A percentile compares a stretch with the other conserved stretches of the same genome.
Conservation (phyloP, 1,140 invertebrate genomes). For the Hyphantria cunea region DNA sequence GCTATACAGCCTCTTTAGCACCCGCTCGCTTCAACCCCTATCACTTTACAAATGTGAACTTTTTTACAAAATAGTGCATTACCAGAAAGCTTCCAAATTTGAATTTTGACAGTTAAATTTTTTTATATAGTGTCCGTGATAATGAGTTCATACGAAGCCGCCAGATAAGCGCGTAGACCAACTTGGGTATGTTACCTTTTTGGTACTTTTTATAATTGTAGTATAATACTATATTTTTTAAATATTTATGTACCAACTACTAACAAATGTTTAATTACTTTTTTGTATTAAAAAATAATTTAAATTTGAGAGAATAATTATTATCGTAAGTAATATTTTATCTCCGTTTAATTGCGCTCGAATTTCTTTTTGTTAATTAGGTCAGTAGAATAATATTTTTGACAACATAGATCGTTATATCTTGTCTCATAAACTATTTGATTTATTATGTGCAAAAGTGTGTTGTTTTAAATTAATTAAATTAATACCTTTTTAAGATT, state of each 20-base stretch:
- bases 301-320: constrained; percentile 8
- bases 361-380: too few species aligned
- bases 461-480: too few species aligned
- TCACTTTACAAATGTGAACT: constrained; percentile 39
- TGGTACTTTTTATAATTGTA: too few species aligned
- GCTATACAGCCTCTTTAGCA: constrained; percentile 23
- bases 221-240: too few species aligned
- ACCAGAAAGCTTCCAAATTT: constrained; percentile 20
- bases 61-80: constrained; percentile 60
- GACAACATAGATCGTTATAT: too few species aligned
- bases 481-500: too few species aligned
- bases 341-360: too few species aligned
- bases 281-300: neutral
- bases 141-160: constrained; percentile 49
- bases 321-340: constrained; percentile 1
- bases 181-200: constrained; percentile 45
- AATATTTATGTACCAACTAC: too few species aligned
- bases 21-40: constrained; percentile 25
- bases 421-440: too few species aligned
- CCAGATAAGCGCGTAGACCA: constrained; percentile 49
- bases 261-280: too few species aligned
- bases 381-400: too few species aligned
- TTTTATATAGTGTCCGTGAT: constrained; percentile 37
- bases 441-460: too few species aligned
- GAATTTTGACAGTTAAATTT: constrained; percentile 13